phyloP scores from a whole-genome alignment of 2,113 vertebrate species.

The Corvus moneduloides region DNA sequence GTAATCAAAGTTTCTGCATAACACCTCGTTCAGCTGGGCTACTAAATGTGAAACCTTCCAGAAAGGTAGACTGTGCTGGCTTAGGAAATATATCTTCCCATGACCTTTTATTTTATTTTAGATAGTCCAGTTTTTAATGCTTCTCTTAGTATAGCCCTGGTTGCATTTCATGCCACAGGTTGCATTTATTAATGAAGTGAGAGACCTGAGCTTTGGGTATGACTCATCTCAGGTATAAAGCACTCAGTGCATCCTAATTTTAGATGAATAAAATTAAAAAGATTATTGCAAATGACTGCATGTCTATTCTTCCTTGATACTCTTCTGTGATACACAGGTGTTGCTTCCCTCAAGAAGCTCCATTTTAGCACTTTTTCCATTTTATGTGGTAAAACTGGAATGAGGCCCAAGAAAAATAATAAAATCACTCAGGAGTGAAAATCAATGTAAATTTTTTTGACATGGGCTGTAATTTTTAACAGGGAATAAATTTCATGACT shows the following conservation, averaged over 20 bases:
- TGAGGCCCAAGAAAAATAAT: neutral
- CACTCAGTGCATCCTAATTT: neutral
- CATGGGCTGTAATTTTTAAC: neutral
- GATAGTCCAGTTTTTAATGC: neutral
- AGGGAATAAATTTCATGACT: neutral
- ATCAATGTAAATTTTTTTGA: neutral
- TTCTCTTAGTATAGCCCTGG: neutral
- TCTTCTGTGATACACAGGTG: neutral
- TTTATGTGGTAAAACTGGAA: neutral
- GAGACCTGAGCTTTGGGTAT: neutral
- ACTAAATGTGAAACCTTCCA: neutral
- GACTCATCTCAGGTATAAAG: neutral
- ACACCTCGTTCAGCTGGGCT: neutral
- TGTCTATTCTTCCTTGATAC: neutral
- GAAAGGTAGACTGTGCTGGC: neutral
- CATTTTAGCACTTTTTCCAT: neutral
- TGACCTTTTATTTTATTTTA: neutral
- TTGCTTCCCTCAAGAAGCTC: neutral
- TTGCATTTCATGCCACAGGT: neutral
- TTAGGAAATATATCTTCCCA: neutral
- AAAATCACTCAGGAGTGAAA: neutral
- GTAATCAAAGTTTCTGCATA: neutral
- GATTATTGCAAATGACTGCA: neutral
- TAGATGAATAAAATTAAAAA: neutral
- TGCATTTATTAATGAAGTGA: neutral